phyloP scores from a whole-genome alignment of 2,797 vertebrate species.

The Mus minutoides region DNA sequence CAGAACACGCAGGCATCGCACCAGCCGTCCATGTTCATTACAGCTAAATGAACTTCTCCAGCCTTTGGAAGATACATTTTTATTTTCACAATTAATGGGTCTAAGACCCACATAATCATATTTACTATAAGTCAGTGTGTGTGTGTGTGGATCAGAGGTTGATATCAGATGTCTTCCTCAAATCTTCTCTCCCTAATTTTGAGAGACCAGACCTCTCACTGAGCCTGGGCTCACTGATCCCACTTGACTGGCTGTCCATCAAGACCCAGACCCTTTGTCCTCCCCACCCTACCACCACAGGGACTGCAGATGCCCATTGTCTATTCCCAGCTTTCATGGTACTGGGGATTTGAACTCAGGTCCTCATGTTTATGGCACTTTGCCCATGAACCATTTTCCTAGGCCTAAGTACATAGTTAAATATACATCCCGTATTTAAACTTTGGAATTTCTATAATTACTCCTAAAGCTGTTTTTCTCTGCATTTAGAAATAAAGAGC shows the following conservation, averaged over 20 bases:
- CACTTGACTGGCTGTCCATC: neutral
- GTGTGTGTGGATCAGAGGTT: neutral
- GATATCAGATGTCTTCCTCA: neutral
- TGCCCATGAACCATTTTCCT: neutral
- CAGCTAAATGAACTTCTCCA: constrained; percentile 45
- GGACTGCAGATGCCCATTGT: neutral
- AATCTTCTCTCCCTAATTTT: neutral
- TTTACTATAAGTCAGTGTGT: constrained; percentile 12
- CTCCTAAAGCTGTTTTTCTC: constrained; percentile 23
- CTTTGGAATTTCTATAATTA: neutral
- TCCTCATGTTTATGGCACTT: neutral
- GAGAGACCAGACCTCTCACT: neutral
- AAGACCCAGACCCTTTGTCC: neutral
- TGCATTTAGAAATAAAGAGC: constrained; percentile 45
- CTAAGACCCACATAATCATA: constrained; percentile 1
- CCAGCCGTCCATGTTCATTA: neutral
- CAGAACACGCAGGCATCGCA: neutral
- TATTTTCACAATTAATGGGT: constrained; percentile 21
- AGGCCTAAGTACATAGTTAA: neutral
- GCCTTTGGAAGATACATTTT: constrained; percentile 4
- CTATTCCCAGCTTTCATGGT: neutral
- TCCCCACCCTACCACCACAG: neutral
- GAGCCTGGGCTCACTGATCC: neutral
- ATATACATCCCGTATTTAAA: constrained; percentile 45
- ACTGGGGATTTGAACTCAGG: neutral